Evolutionary conservation across 2,797 vertebrate species (phyloP).

Genomic region (Lagocephalus sceleratus): DNA sequence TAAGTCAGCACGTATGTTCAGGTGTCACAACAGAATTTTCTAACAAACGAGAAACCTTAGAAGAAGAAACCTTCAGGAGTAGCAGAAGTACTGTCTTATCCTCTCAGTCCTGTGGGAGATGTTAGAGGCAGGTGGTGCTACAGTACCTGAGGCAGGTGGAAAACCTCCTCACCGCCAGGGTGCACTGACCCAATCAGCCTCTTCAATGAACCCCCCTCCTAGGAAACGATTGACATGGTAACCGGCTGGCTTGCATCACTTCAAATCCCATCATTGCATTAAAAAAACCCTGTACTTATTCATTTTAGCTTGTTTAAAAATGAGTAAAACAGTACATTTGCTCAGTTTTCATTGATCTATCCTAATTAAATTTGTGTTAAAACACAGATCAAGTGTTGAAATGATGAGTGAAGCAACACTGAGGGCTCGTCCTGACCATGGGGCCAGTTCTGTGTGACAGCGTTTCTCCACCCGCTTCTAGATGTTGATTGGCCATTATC

Average conservation of each 20-base stretch:
- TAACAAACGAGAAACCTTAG: not conserved
- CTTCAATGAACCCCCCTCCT: constrained; percentile 14
- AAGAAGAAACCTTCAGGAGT: accelerated
- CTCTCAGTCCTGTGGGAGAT: constrained; percentile 23
- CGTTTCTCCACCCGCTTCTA: constrained; percentile 67
- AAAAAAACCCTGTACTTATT: not conserved
- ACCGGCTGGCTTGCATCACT: not conserved
- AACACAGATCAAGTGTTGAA: no score
- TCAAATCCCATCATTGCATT: not conserved
- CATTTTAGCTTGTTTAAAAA: not conserved
- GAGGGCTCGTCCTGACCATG: constrained; percentile 16
- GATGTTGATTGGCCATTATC: constrained; percentile 67
- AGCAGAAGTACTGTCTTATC: constrained; percentile 22
- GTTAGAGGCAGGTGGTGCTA: constrained; percentile 10
- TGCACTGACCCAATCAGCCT: constrained; percentile 39
- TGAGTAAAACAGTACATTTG: no score
- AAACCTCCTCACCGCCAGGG: constrained; percentile 25
- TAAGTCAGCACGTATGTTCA: no score
- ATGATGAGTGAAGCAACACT: not conserved
- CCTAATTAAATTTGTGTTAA: no score
- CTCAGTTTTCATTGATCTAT: no score
- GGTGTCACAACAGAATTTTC: not conserved
- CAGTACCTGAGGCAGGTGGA: constrained; percentile 35
- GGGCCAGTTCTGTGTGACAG: constrained; percentile 35
- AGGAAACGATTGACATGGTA: constrained; percentile 26